These are phyloP conservation scores for Drosophila neonasuta DNA, from an alignment of 2,888 invertebrate species.

Conservation along the genomic window DNA sequence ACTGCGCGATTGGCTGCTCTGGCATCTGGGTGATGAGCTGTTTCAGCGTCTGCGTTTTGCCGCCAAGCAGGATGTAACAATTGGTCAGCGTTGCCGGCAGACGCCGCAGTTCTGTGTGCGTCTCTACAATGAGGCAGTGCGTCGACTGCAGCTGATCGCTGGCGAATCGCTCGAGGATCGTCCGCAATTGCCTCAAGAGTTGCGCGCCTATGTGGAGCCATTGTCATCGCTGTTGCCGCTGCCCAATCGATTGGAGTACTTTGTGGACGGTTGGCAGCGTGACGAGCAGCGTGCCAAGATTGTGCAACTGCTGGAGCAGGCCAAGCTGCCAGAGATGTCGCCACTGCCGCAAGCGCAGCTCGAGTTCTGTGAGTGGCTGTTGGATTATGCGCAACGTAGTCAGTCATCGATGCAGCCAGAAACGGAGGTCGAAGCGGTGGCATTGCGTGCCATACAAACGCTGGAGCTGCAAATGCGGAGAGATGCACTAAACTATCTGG, in stretches of 20 bases:
- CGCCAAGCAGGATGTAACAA: conserved; percentile 69
- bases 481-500: conserved; percentile 66
- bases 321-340: conserved; percentile 82
- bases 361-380: conserved; percentile 61
- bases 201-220: conserved; percentile 84
- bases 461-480: conserved; percentile 50
- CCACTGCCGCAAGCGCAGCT: conserved; percentile 36
- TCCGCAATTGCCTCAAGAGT: conserved; percentile 86
- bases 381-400: conserved; percentile 64
- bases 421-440: conserved; percentile 54
- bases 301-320: conserved; percentile 83
- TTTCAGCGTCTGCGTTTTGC: conserved; percentile 84
- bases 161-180: conserved; percentile 85
- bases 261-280: conserved; percentile 85
- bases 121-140: conserved; percentile 87
- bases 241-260: conserved; percentile 86
- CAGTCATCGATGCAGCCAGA: conserved; percentile 64
- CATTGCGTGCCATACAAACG: conserved; percentile 70
- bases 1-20: conserved; percentile 84
- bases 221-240: conserved; percentile 83
- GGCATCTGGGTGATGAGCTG: conserved; percentile 85
- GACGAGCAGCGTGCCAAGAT: conserved; percentile 83
- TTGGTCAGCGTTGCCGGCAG: conserved; percentile 77
- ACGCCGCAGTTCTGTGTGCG: conserved; percentile 84
- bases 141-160: conserved; percentile 85